Evolutionary conservation across 2,888 invertebrate genomes (phyloP).

Genomic region (Andrena praecox): DNA sequence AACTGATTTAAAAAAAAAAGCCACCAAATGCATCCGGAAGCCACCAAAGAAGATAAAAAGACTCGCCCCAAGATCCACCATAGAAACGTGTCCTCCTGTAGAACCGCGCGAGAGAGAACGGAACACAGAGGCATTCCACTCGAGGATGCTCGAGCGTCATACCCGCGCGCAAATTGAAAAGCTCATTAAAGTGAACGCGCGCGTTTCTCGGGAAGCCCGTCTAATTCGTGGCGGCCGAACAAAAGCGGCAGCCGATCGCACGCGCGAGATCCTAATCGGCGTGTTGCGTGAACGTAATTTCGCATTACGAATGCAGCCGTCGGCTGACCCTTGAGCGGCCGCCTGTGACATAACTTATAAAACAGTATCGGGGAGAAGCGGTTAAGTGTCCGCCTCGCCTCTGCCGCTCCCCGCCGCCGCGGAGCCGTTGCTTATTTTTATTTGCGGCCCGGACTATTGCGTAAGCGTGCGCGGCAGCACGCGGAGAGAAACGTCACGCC

Average conservation of each 20-base stretch:
- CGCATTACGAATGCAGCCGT: conserved; percentile 58
- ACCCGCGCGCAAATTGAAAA: conserved; percentile 27
- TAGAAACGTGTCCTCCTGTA: not conserved
- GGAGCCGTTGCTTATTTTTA: conserved; percentile 64
- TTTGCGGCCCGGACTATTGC: conserved; percentile 67
- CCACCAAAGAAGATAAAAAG: too few relatives aligned
- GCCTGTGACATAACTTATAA: conserved; percentile 66
- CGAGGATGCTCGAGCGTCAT: conserved; percentile 9
- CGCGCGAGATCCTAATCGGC: conserved; percentile 49
- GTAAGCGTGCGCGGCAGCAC: conserved; percentile 48
- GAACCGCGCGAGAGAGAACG: not conserved
- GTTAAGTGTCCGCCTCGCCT: conserved; percentile 33
- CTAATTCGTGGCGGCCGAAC: conserved; percentile 24
- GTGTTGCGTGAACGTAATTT: conserved; percentile 61
- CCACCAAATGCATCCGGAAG: too few relatives aligned
- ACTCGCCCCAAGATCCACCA: too few relatives aligned
- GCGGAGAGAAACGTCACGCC: conserved; percentile 55
- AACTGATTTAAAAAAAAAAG: too few relatives aligned
- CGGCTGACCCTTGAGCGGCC: conserved; percentile 40
- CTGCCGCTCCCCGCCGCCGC: not conserved
- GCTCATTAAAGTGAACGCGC: conserved; percentile 15
- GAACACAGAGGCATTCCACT: not conserved
- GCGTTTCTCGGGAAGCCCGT: conserved; percentile 22
- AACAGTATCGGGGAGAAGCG: conserved; percentile 60
- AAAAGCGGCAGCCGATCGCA: conserved; percentile 25